A percentile compares a stretch with the other conserved stretches of the same genome.
Conservation (phyloP, 2,797 vertebrate species). For the Darevskia mixta region DNA sequence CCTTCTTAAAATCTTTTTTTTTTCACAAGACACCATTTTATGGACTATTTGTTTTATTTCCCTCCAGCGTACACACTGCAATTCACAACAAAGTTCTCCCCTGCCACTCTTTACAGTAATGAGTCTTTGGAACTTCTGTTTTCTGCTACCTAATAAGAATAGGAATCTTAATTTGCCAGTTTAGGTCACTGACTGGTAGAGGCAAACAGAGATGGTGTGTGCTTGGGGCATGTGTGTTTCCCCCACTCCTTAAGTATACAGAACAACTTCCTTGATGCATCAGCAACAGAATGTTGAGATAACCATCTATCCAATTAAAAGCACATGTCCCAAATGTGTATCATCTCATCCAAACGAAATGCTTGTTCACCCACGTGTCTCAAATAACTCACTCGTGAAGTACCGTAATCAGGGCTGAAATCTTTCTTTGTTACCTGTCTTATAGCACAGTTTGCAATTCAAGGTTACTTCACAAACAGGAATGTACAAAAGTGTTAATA, state of each 20-base stretch:
- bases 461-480: neutral
- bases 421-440: neutral
- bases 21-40: neutral
- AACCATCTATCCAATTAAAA: neutral
- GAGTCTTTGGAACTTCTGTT: neutral
- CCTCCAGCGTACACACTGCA: neutral
- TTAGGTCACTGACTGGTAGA: neutral
- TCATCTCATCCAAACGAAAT: neutral
- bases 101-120: neutral
- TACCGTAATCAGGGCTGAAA: neutral
- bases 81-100: conserved; percentile 14
- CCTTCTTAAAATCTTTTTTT: neutral
- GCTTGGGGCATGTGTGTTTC: neutral
- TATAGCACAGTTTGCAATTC: neutral
- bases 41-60: conserved; percentile 38
- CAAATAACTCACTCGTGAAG: neutral
- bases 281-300: neutral
- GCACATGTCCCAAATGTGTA: neutral
- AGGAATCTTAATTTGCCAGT: neutral
- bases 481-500: neutral
- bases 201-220: neutral
- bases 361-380: conserved; percentile 1
- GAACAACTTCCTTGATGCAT: neutral
- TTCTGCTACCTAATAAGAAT: conserved; percentile 9
- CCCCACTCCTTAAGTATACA: neutral